Evolutionary conservation across 1,140 invertebrate genomes (phyloP).

Genomic region (Doryteuthis pealeii): DNA sequence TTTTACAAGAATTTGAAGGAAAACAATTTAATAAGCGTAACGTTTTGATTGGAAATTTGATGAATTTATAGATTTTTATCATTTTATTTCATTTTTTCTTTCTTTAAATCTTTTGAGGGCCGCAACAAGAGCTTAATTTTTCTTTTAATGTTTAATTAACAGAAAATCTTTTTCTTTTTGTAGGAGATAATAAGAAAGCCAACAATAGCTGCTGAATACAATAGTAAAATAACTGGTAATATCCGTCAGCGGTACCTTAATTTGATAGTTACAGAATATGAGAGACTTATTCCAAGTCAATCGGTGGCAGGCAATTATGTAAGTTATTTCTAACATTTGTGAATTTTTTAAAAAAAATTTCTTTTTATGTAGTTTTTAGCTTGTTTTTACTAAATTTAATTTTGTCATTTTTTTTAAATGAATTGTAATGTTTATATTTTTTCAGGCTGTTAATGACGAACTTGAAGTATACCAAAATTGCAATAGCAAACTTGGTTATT

Average conservation of each 20-base stretch:
- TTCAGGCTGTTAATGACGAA: slow-evolving; percentile 69
- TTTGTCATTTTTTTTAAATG: background rate
- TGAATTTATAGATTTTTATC: no score
- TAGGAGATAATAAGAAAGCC: slow-evolving; percentile 59
- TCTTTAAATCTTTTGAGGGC: no score
- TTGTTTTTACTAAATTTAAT: background rate
- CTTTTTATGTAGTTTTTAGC: slow-evolving; percentile 2
- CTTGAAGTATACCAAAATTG: slow-evolving; percentile 76
- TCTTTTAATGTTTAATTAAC: no score
- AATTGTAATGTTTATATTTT: background rate
- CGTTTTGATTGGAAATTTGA: no score
- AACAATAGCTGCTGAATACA: slow-evolving; percentile 67
- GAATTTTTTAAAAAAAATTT: no score
- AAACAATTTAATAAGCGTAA: no score
- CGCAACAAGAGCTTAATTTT: no score
- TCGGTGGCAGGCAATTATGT: slow-evolving; percentile 74
- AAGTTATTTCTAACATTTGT: slow-evolving; percentile 17
- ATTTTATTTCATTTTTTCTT: no score
- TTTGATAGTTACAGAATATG: slow-evolving; percentile 82
- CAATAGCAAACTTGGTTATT: slow-evolving; percentile 77
- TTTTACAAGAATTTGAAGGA: no score
- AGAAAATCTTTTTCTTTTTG: slow-evolving; percentile 10
- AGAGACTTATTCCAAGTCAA: slow-evolving; percentile 70
- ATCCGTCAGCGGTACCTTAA: slow-evolving; percentile 83
- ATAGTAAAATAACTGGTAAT: slow-evolving; percentile 81